A percentile compares a stretch with the other conserved stretches of the same genome.
These are phyloP conservation scores for Protobothrops flavoviridis DNA, from an alignment of 2,113 vertebrate species.

Conservation along the genomic window DNA sequence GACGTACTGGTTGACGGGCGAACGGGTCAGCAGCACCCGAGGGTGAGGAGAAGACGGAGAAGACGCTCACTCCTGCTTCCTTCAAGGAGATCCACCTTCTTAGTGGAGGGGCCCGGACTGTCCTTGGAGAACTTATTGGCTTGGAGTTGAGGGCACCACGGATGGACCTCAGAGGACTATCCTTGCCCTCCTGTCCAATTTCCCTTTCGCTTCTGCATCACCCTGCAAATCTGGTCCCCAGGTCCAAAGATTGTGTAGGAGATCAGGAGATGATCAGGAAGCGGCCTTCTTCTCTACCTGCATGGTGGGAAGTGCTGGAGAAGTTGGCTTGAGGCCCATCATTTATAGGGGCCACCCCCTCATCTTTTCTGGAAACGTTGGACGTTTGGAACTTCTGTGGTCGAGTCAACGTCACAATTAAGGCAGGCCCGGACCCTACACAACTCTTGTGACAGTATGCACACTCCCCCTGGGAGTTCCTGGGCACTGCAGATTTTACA, in stretches of 20 bases:
- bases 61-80: not conserved
- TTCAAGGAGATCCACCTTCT: not conserved
- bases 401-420: not conserved
- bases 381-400: too few species aligned
- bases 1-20: constrained; percentile 85
- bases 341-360: not conserved
- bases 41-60: constrained; percentile 40
- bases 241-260: not conserved
- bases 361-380: not conserved
- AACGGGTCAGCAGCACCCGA: constrained; percentile 59
- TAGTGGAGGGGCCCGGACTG: not conserved
- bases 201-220: not conserved
- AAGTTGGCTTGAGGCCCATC: not conserved
- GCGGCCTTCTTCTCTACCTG: not conserved
- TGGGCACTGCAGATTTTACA: constrained; percentile 10
- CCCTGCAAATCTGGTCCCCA: not conserved
- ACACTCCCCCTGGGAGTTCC: too few species aligned
- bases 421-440: not conserved
- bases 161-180: not conserved
- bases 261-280: not conserved
- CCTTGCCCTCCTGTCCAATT: not conserved
- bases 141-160: not conserved
- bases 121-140: not conserved
- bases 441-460: not conserved
- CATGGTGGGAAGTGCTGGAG: not conserved